Percentiles rank a stretch among this genome's conserved stretches.
These are phyloP conservation scores for Argya squamiceps DNA, from an alignment of 2,797 vertebrate species.

Conservation along the genomic window DNA sequence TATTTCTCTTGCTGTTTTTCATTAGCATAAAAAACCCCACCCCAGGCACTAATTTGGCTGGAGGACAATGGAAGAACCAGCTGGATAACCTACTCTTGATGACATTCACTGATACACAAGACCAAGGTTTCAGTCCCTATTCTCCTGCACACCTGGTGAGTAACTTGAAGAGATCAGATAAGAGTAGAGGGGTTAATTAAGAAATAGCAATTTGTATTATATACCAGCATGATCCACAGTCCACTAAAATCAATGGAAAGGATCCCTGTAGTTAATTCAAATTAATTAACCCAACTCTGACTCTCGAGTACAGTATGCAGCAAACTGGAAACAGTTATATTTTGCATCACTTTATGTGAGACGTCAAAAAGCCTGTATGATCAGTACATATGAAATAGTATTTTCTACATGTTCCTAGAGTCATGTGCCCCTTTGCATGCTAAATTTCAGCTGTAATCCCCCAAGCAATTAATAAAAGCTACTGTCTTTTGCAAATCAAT, in stretches of 20 bases:
- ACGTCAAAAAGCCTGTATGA: not conserved
- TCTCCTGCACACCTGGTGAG: not conserved
- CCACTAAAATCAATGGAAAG: conserved; percentile 16
- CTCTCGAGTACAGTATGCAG: not conserved
- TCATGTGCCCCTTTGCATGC: not conserved
- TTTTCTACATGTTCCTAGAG: not conserved
- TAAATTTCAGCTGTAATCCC: not conserved
- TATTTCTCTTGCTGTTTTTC: not conserved
- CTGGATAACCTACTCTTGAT: not conserved
- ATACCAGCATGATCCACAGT: not conserved
- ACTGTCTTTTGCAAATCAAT: not conserved
- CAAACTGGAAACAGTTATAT: not conserved
- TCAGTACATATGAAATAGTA: not conserved
- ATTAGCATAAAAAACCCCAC: fast-evolving
- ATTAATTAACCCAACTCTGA: conserved; percentile 29
- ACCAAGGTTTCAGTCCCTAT: not conserved
- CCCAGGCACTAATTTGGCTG: not conserved
- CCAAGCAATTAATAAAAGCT: not conserved
- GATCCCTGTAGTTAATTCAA: conserved; percentile 25
- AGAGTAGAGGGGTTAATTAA: conserved; percentile 40
- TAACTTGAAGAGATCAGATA: conserved; percentile 12
- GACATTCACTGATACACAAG: not conserved
- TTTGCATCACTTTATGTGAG: not conserved
- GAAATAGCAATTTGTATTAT: conserved; percentile 1
- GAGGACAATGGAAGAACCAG: not conserved